Evolutionary conservation across 2,888 invertebrate species (phyloP).

Genomic region (Eristalinus sepulchralis): DNA sequence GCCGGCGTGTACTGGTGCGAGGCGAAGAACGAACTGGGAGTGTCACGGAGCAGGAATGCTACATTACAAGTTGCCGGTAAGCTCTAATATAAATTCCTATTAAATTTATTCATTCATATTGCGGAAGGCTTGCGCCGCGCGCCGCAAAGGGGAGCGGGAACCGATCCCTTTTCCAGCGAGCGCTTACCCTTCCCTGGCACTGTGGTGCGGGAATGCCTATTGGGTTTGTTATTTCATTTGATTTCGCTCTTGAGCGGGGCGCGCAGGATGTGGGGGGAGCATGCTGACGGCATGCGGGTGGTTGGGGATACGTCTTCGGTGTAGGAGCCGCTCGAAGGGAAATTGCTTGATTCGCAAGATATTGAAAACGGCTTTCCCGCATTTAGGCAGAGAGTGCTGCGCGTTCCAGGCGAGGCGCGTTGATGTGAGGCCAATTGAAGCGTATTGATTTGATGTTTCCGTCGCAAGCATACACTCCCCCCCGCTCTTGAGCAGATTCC

Average conservation of each 20-base stretch:
- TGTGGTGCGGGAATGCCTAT: slow-evolving; percentile 25
- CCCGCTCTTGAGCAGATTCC: background rate
- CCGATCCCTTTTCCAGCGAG: slow-evolving; percentile 33
- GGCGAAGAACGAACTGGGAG: slow-evolving; percentile 91
- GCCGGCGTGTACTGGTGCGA: slow-evolving; percentile 95
- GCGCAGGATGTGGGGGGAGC: background rate
- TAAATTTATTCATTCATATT: slow-evolving; percentile 71
- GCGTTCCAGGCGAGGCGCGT: background rate
- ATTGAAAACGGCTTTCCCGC: slow-evolving; percentile 64
- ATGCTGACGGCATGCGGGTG: too few relatives aligned
- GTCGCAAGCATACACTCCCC: slow-evolving; percentile 46
- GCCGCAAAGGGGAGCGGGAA: background rate
- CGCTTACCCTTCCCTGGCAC: slow-evolving; percentile 3
- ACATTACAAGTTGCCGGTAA: slow-evolving; percentile 92
- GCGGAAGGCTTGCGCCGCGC: slow-evolving; percentile 4
- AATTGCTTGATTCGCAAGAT: slow-evolving; percentile 62
- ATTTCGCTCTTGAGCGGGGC: background rate
- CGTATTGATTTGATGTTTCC: slow-evolving; percentile 71
- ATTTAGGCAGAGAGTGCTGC: slow-evolving; percentile 20
- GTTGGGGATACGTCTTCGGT: too few relatives aligned
- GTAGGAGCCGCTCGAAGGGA: slow-evolving; percentile 16
- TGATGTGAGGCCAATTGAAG: slow-evolving; percentile 65
- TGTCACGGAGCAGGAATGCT: slow-evolving; percentile 91
- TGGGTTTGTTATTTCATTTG: slow-evolving; percentile 62
- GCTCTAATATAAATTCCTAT: slow-evolving; percentile 75